Conservation (phyloP, 1,140 invertebrate genomes). For the Plutomurus gul region DNA sequence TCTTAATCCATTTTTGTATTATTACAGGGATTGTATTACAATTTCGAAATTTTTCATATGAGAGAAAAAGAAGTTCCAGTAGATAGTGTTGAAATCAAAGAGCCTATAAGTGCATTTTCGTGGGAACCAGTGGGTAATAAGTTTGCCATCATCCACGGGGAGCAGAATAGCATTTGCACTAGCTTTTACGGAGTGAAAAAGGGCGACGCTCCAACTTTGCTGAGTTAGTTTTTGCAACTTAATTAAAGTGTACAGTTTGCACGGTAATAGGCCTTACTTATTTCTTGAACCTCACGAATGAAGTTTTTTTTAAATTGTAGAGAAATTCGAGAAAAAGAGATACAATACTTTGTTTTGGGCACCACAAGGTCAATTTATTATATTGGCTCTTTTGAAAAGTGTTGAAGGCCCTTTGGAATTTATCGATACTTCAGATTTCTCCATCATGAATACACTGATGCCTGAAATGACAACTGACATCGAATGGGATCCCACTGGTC, state of each 20-base stretch:
- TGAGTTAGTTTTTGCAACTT: constrained; percentile 73
- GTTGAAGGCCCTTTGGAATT: constrained; percentile 92
- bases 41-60: constrained; percentile 99
- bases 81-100: constrained; percentile 93
- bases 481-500: constrained; percentile 98
- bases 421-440: constrained; percentile 92
- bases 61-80: constrained; percentile 97
- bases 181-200: constrained; percentile 91
- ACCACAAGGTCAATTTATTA: constrained; percentile 92
- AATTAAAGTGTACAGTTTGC: no score
- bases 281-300: neutral
- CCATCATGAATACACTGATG: constrained; percentile 89
- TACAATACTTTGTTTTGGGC: constrained; percentile 98
- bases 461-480: constrained; percentile 94
- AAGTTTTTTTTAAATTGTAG: constrained; percentile 56
- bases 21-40: constrained; percentile 90
- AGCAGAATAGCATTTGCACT: constrained; percentile 83
- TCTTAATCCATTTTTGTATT: constrained; percentile 35
- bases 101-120: constrained; percentile 91
- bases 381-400: constrained; percentile 80
- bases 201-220: constrained; percentile 80
- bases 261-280: neutral
- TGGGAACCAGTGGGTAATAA: constrained; percentile 98
- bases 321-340: constrained; percentile 86
- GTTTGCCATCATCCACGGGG: constrained; percentile 95